These are phyloP conservation scores for Malacoraja senta DNA, from an alignment of 2,797 vertebrate species.

Conservation along the genomic window DNA sequence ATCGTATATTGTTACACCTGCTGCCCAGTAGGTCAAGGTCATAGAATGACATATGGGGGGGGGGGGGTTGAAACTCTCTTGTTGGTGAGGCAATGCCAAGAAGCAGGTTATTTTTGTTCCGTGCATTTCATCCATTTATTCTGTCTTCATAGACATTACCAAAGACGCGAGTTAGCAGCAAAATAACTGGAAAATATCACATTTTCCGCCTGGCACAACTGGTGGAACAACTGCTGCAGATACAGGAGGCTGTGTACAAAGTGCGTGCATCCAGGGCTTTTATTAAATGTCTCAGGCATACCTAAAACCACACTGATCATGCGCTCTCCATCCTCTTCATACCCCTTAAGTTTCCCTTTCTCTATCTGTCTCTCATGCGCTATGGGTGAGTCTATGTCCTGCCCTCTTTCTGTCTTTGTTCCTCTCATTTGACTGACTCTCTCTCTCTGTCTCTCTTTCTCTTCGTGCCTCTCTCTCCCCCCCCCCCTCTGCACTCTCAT, in stretches of 20 bases:
- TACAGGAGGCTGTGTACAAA: neutral
- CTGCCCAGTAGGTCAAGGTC: neutral
- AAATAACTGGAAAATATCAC: too few species aligned
- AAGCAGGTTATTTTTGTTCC: neutral
- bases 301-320: neutral
- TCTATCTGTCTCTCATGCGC: too few species aligned
- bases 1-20: neutral
- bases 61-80: neutral
- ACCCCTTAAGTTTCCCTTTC: neutral
- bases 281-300: neutral
- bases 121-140: neutral
- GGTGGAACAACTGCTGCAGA: neutral
- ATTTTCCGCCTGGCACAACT: neutral
- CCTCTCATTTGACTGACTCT: too few species aligned
- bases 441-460: too few species aligned
- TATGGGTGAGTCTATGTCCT: neutral
- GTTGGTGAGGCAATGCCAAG: neutral
- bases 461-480: neutral
- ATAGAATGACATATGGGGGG: neutral
- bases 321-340: neutral
- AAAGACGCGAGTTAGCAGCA: neutral
- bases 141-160: neutral
- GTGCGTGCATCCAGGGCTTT: too few species aligned
- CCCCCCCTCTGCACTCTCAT: neutral
- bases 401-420: neutral